Percentiles rank a stretch among this genome's conserved stretches.
Evolutionary conservation across 2,797 vertebrate genomes (phyloP).

Genomic region (Hafferia zeledoni): DNA sequence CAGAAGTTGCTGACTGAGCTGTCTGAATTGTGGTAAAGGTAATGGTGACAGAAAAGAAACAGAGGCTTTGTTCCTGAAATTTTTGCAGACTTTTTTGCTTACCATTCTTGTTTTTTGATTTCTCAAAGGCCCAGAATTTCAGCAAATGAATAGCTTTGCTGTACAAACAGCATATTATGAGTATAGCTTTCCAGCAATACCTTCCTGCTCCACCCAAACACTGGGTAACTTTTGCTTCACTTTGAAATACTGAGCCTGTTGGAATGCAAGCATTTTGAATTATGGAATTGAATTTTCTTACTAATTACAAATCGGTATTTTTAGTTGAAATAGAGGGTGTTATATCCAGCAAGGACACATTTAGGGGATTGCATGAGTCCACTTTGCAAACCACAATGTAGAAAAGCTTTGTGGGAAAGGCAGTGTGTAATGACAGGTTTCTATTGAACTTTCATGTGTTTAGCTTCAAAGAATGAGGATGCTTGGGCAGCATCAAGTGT

Average conservation of each 20-base stretch:
- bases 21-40: constrained; percentile 14
- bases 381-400: not conserved
- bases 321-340: constrained; percentile 18
- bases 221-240: not conserved
- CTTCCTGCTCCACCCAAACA: constrained; percentile 38
- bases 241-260: not conserved
- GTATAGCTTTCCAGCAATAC: constrained; percentile 26
- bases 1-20: constrained; percentile 11
- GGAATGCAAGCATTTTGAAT: constrained; percentile 39
- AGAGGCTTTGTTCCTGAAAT: constrained; percentile 29
- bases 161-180: constrained; percentile 40
- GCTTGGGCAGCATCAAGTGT: constrained; percentile 1
- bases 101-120: constrained; percentile 27
- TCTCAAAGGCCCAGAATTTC: constrained; percentile 36
- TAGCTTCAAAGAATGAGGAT: constrained; percentile 31
- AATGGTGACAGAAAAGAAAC: constrained; percentile 3
- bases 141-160: constrained; percentile 60
- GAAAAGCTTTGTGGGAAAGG: not conserved
- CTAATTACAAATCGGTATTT: constrained; percentile 42
- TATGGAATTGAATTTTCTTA: constrained; percentile 2
- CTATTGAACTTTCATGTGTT: constrained; percentile 21
- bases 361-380: constrained; percentile 20
- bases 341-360: not conserved
- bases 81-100: not conserved
- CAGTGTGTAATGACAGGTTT: constrained; percentile 4